These are phyloP conservation scores for Terrapene triunguis DNA, from an alignment of 2,113 vertebrate genomes.

Conservation along the genomic window DNA sequence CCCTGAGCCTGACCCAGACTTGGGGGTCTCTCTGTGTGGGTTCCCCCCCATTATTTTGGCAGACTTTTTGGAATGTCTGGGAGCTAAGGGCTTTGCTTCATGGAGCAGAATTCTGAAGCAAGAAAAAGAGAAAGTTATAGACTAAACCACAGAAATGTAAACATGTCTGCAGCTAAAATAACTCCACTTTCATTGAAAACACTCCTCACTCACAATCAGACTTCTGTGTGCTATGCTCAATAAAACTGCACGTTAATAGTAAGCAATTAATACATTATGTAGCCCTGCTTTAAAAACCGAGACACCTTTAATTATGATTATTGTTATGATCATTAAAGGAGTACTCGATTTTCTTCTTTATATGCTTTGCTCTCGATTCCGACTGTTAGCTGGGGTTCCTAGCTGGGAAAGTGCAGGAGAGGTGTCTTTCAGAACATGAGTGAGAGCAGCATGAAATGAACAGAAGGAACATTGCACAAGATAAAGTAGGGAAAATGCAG, in stretches of 20 bases:
- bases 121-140: constrained; percentile 95
- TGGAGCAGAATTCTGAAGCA: constrained; percentile 87
- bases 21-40: constrained; percentile 84
- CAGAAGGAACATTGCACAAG: not conserved
- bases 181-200: constrained; percentile 93
- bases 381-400: not conserved
- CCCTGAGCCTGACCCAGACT: constrained; percentile 83
- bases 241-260: constrained; percentile 88
- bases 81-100: constrained; percentile 89
- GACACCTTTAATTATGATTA: constrained; percentile 47
- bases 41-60: constrained; percentile 84
- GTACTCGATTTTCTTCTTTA: not conserved
- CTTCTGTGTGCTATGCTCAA: constrained; percentile 87
- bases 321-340: constrained; percentile 34
- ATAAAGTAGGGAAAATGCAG: not conserved
- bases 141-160: constrained; percentile 97
- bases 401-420: not conserved
- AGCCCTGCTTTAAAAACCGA: constrained; percentile 72
- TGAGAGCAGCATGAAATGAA: constrained; percentile 21
- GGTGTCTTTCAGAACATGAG: not conserved
- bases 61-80: constrained; percentile 95
- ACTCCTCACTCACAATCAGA: constrained; percentile 89
- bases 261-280: constrained; percentile 88
- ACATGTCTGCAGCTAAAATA: constrained; percentile 96
- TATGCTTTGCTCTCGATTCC: not conserved